Evolutionary conservation across 2,888 invertebrate species (phyloP).

Genomic region (Cataglyphis albicans): DNA sequence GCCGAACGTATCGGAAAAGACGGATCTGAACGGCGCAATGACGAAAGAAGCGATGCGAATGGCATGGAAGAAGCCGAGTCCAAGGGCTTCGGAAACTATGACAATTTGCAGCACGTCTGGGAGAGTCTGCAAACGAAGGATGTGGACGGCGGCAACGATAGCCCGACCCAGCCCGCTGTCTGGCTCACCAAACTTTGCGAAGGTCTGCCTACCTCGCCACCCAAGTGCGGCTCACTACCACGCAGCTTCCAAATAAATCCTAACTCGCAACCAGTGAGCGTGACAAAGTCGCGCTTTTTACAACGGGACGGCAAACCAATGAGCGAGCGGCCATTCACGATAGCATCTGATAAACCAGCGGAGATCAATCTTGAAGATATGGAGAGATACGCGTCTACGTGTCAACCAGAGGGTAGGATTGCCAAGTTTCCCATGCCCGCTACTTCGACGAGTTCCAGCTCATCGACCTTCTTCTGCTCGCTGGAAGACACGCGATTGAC

Average conservation of each 20-base stretch:
- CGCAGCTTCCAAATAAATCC: slow-evolving; percentile 91
- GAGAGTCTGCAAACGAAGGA: slow-evolving; percentile 77
- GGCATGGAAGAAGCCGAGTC: not conserved
- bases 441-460: slow-evolving; percentile 86
- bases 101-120: slow-evolving; percentile 87
- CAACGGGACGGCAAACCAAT: slow-evolving; percentile 89
- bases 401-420: slow-evolving; percentile 82
- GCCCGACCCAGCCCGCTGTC: slow-evolving; percentile 90
- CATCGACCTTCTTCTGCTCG: slow-evolving; percentile 88
- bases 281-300: slow-evolving; percentile 86
- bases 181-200: slow-evolving; percentile 91
- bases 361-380: slow-evolving; percentile 90
- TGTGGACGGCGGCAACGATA: slow-evolving; percentile 79
- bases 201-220: slow-evolving; percentile 89
- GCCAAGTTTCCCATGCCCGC: slow-evolving; percentile 80
- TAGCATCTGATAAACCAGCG: slow-evolving; percentile 90
- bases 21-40: slow-evolving; percentile 73
- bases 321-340: slow-evolving; percentile 90
- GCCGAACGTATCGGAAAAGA: slow-evolving; percentile 60
- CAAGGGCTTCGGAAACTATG: slow-evolving; percentile 89
- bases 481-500: slow-evolving; percentile 85
- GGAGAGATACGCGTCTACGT: slow-evolving; percentile 87
- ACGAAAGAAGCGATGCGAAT: slow-evolving; percentile 60
- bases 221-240: slow-evolving; percentile 92
- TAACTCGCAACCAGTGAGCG: slow-evolving; percentile 86